Percentiles rank a stretch among this genome's conserved stretches.
These are phyloP conservation scores for Nomada fucata DNA, from an alignment of 2,888 invertebrate genomes.

Conservation along the genomic window DNA sequence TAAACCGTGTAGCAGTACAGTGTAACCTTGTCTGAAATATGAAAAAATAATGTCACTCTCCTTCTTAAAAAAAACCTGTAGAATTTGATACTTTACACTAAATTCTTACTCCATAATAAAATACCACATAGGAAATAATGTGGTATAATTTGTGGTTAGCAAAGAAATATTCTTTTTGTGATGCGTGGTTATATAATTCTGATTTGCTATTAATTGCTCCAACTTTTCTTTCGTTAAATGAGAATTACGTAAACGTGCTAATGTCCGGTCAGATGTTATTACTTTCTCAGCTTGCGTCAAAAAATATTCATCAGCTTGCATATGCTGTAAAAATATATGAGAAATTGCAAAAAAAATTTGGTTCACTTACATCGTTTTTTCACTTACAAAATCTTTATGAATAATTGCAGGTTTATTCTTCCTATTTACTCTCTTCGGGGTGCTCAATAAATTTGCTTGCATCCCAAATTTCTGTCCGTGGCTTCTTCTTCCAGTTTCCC, in stretches of 20 bases:
- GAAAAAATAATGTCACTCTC: conserved; percentile 32
- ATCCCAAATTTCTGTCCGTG: conserved; percentile 28
- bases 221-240: conserved; percentile 89
- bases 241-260: conserved; percentile 90
- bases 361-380: conserved; percentile 10
- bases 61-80: neutral
- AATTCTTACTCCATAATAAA: conserved; percentile 84
- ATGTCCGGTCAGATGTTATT: conserved; percentile 91
- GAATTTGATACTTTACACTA: conserved; percentile 10
- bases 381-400: conserved; percentile 77
- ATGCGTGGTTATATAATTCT: conserved; percentile 85
- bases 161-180: conserved; percentile 85
- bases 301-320: conserved; percentile 82
- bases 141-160: conserved; percentile 60
- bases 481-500: conserved; percentile 12
- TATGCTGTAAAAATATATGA: conserved; percentile 65
- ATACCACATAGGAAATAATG: conserved; percentile 90
- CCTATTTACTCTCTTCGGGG: conserved; percentile 58
- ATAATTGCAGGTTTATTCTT: conserved; percentile 61
- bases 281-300: conserved; percentile 81
- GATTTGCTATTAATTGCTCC: conserved; percentile 85
- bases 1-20: conserved; percentile 93
- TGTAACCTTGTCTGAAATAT: conserved; percentile 92
- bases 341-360: conserved; percentile 13
- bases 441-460: conserved; percentile 50